Conservation (phyloP, 2,797 vertebrate genomes). For the Onychomys leucogaster region DNA sequence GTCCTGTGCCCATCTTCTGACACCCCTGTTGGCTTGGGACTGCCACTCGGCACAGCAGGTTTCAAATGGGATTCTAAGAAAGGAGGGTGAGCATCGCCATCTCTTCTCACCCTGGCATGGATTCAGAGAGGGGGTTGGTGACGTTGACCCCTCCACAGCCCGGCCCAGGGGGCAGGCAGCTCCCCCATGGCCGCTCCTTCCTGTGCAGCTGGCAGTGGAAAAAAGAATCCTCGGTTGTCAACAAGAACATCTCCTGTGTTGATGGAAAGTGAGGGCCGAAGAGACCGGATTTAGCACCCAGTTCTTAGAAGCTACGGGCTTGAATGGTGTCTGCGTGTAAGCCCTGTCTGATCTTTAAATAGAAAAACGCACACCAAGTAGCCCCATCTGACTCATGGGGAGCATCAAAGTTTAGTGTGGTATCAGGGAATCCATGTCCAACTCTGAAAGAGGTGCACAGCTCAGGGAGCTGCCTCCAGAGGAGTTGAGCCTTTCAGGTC, state of each 20-base stretch:
- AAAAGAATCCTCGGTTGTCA: background rate
- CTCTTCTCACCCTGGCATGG: background rate
- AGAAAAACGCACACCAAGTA: conserved; percentile 57
- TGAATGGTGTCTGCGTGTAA: conserved; percentile 68
- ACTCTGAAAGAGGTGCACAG: background rate
- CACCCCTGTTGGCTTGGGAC: background rate
- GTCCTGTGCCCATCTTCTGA: background rate
- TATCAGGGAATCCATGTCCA: conserved; percentile 8
- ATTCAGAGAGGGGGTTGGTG: background rate
- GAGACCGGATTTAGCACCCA: conserved; percentile 38
- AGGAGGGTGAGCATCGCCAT: background rate
- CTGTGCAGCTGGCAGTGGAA: background rate
- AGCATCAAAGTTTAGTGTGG: conserved; percentile 53
- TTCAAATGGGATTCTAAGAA: background rate
- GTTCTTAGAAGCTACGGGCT: conserved; percentile 67
- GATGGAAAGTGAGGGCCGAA: conserved; percentile 55
- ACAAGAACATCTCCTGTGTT: background rate
- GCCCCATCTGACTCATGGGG: conserved; percentile 65
- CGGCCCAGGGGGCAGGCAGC: background rate
- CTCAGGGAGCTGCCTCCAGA: background rate
- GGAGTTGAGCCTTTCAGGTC: background rate
- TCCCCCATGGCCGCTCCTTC: background rate
- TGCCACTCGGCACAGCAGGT: background rate
- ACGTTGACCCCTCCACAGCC: background rate
- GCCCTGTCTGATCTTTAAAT: conserved; percentile 69